Conservation (phyloP, 1,140 invertebrate species). For the Cydia splendana region DNA sequence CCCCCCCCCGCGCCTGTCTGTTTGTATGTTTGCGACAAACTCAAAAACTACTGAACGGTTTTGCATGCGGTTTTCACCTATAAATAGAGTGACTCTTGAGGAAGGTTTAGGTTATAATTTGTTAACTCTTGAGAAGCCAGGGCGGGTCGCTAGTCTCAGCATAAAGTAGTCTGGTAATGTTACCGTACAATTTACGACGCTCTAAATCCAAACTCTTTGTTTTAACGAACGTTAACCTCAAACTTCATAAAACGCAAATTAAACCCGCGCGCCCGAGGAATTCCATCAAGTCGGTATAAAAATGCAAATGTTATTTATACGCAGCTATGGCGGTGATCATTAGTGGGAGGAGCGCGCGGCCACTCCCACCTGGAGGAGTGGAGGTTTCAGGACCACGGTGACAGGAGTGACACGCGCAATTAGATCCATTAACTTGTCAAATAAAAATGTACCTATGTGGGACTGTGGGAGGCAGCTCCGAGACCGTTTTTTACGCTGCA, state of each 20-base stretch:
- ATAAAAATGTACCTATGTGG: constrained; percentile 3
- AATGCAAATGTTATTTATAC: constrained; percentile 28
- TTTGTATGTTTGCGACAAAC: too few relatives aligned
- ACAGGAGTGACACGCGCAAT: not conserved
- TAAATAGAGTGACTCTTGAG: too few relatives aligned
- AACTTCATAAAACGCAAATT: constrained; percentile 12
- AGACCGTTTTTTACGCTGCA: too few relatives aligned
- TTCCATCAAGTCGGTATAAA: constrained; percentile 26
- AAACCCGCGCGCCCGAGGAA: constrained; percentile 4
- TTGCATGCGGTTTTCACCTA: too few relatives aligned
- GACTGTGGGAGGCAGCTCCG: too few relatives aligned
- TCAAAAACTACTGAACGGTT: too few relatives aligned
- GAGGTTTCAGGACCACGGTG: constrained; percentile 8
- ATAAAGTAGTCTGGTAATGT: not conserved
- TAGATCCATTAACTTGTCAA: not conserved
- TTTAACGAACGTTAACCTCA: constrained; percentile 14
- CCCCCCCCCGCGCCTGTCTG: too few relatives aligned
- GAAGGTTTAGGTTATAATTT: too few relatives aligned
- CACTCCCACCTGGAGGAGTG: constrained; percentile 18
- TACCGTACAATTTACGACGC: constrained; percentile 1
- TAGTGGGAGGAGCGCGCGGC: constrained; percentile 25
- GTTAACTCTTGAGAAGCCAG: too few relatives aligned
- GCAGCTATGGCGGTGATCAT: constrained; percentile 22
- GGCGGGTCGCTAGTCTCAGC: not conserved
- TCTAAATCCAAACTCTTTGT: constrained; percentile 8